Conservation (phyloP, 2,113 vertebrate genomes). For the Prionailurus bengalensis region DNA sequence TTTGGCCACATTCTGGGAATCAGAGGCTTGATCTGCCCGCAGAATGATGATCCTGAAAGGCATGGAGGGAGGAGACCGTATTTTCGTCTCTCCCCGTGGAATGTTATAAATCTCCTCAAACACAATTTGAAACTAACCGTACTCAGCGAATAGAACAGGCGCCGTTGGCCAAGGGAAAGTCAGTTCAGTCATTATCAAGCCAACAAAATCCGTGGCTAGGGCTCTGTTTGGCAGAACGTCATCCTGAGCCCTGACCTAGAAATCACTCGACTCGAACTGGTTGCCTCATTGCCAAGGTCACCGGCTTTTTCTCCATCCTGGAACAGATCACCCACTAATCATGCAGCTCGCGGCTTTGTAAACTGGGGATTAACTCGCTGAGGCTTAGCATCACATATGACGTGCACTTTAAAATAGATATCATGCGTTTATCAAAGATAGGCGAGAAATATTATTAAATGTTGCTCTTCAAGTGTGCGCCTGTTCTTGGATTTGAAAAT, state of each 20-base stretch:
- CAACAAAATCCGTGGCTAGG: neutral
- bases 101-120: neutral
- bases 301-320: conserved; percentile 16
- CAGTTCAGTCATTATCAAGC: neutral
- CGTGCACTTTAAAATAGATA: conserved; percentile 43
- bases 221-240: neutral
- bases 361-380: neutral
- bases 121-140: neutral
- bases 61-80: neutral
- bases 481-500: conserved; percentile 46
- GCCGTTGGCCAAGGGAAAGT: too few species aligned
- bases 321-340: conserved; percentile 28
- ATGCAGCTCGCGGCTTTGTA: neutral
- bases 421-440: neutral
- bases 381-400: conserved; percentile 8
- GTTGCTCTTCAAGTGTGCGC: neutral
- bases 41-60: conserved; percentile 16
- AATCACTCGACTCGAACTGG: conserved; percentile 22
- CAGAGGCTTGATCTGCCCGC: neutral
- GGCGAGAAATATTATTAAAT: neutral
- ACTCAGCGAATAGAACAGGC: neutral
- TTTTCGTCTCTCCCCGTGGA: conserved; percentile 7
- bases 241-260: neutral
- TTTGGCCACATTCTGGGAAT: conserved; percentile 1
- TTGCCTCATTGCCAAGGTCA: conserved; percentile 50